Conservation (phyloP, 2,888 invertebrate genomes). For the Clunio marinus region DNA sequence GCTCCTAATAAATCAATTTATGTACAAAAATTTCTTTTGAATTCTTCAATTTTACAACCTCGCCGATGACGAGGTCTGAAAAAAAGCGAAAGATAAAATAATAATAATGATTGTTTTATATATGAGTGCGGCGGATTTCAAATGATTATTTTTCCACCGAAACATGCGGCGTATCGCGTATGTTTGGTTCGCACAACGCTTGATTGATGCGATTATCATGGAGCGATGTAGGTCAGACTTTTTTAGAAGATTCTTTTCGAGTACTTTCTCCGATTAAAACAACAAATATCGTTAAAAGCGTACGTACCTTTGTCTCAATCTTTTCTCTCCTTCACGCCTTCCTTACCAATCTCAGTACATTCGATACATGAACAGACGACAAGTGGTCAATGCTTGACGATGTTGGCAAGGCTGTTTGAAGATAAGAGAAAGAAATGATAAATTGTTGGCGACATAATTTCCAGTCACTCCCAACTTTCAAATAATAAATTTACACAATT, state of each 20-base stretch:
- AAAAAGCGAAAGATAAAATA: conserved; percentile 18
- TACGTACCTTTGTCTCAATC: background rate
- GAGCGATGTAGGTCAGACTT: background rate
- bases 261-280: conserved; percentile 16
- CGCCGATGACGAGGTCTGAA: no score
- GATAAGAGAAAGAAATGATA: background rate
- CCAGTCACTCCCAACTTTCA: conserved; percentile 14
- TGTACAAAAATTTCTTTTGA: no score
- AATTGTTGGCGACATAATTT: conserved; percentile 9
- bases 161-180: background rate
- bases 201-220: conserved; percentile 24
- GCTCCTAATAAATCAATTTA: no score
- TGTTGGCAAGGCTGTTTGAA: background rate
- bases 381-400: background rate
- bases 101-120: no score
- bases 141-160: conserved; percentile 3
- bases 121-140: conserved; percentile 7
- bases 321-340: background rate
- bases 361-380: background rate
- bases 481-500: no score
- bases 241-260: conserved; percentile 15
- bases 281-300: background rate
- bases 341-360: no score
- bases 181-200: background rate
- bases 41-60: no score